Evolutionary conservation across 2,888 invertebrate genomes (phyloP), one percentile per base, ranked within the genome.

Genomic region (Nebria brevicollis): DNA sequence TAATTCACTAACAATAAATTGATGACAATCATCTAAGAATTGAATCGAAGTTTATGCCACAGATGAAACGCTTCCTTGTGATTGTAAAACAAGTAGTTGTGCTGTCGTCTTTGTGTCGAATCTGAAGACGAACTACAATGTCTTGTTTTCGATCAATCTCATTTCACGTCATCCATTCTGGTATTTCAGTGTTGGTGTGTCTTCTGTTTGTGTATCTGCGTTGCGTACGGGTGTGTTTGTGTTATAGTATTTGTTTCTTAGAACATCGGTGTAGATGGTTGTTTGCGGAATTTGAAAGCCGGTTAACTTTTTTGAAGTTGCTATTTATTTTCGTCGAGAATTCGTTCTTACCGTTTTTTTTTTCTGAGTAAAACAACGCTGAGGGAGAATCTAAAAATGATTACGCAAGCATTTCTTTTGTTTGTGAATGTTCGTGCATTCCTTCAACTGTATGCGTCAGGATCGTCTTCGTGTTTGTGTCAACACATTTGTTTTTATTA

Each of bases 401-500:
- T 81, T 81, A 81, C 81, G 81, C 72, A 81, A 81, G 77, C 81
- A 81, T 81, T 81, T 77, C 77, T 34, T 81, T 81, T 81, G 81
- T 81, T 81, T 81, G 72, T 66, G 68, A 77, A 72, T 81, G 66
- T 81, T 81, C 76, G 72, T 76, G 42, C 70, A 42, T 64, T 68
- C 13, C 8, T 54, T 54, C 54, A 41, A 43, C 10, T 41, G 11
- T 73, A 15, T 43, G 13, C 42, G 73, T 81, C 72, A 75, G 42
- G 34, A 70, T 81, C 80, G 75, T 75, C 80, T 66, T 77, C 77
- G 81, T 81, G 81, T 81, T 81, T 81, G 81, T 81, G 81, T 81
- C 81, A 81, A 81, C 81, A 81, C 81, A 81, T 81, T 81, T 81
- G 81, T 81, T 81, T 81, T 81, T 81, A 81, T 81, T 81, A 81